Evolutionary conservation across 2,888 invertebrate species (phyloP), one percentile per base, ranked within the genome.

Genomic region (Teinopalpus imperialis): DNA sequence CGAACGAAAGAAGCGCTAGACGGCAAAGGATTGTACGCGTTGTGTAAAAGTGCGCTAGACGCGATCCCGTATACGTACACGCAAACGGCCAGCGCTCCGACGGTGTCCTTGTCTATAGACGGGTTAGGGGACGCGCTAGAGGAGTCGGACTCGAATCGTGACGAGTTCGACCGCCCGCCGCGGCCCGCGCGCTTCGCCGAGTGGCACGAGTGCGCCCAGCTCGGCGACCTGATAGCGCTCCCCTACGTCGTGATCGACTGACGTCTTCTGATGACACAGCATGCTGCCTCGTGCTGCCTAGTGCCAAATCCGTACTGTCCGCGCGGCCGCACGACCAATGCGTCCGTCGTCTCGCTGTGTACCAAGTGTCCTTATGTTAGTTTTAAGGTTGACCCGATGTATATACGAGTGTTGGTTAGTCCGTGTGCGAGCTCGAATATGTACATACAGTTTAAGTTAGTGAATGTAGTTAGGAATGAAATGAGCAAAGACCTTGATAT

Each of bases 211-310:
- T 94, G 95, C 74, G 92, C 95, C 51, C 92, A 91, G 66, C 92
- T 95, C 70, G 94, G 94, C 70, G 94, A 95, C 72, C 92, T 98
- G 76, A 92, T 95, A 82, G 96, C 98, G 90, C 92, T 98, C 92
- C 98, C 98, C 89, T 98, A 98, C 90, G 97, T 97, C 89, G 94
- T 97, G 82, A 95, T 97, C 89, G 97, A 98, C 93, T 97, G 90
- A 91, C 26, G 24, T 51, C 52, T 52, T 32, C 8, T 16, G 31
- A 32, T 32, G 44, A 55, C 41, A 50, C 36, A 21, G 35, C 10
- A 23, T 20, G 31, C 42, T 48, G 48, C 47, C 20, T 10, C 21
- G 42, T 23, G 47, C 35, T 24, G 32, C 27, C 26, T 43, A 46
- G 56, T 58, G 59, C 57, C 56, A 59, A 60, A 56, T 48, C 36